phyloP scores from a whole-genome alignment of 2,797 vertebrate species.

The Rhabdomys pumilio region DNA sequence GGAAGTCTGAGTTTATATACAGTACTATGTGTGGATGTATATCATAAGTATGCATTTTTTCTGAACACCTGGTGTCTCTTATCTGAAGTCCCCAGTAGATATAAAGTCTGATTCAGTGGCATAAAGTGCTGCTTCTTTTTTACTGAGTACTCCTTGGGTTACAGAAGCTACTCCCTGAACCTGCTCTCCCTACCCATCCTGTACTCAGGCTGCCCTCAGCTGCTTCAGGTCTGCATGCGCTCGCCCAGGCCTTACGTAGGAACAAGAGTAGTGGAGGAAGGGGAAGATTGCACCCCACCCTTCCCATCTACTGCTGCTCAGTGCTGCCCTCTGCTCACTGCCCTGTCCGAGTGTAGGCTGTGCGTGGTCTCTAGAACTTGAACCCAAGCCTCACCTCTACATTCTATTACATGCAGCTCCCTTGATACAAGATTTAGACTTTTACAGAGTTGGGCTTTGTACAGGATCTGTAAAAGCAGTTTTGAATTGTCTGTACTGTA shows the following conservation, averaged over 20 bases:
- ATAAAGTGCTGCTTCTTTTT: background rate
- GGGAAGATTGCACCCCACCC: background rate
- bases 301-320: background rate
- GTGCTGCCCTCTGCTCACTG: background rate
- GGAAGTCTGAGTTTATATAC: constrained; percentile 22
- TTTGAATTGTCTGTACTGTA: constrained; percentile 81
- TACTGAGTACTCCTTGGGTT: background rate
- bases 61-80: background rate
- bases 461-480: background rate
- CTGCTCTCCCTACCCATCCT: background rate
- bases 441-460: background rate
- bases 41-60: constrained; percentile 42
- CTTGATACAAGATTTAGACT: background rate
- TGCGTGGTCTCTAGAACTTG: constrained; percentile 1
- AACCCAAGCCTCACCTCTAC: constrained; percentile 17
- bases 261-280: background rate
- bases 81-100: constrained; percentile 12
- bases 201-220: background rate
- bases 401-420: background rate
- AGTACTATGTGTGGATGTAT: constrained; percentile 37
- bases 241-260: background rate
- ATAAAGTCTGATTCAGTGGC: background rate
- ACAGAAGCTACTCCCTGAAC: background rate
- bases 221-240: background rate
- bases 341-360: background rate